Conservation (phyloP, 2,888 invertebrate genomes). For the Agelastica alni region DNA sequence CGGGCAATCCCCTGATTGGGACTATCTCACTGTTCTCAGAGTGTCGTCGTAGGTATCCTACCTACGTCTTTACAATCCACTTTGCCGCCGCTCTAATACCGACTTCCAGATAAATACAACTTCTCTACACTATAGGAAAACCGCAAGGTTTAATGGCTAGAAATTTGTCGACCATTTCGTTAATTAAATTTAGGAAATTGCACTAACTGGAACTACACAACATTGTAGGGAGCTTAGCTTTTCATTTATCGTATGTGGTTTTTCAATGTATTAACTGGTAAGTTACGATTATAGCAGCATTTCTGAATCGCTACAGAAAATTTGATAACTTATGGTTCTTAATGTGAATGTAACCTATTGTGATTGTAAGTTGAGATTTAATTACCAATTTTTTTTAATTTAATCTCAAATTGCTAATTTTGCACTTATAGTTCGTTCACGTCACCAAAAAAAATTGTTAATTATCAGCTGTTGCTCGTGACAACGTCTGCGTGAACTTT, state of each 20-base stretch:
- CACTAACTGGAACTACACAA: slow-evolving; percentile 1
- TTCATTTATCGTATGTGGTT: neutral
- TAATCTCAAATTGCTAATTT: too few relatives aligned
- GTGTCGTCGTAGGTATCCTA: slow-evolving; percentile 48
- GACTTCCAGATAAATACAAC: slow-evolving; percentile 25
- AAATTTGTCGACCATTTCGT: slow-evolving; percentile 18
- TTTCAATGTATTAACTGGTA: neutral
- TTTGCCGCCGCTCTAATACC: slow-evolving; percentile 39
- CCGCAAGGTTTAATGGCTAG: slow-evolving; percentile 12
- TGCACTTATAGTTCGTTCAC: too few relatives aligned
- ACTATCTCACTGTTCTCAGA: slow-evolving; percentile 46
- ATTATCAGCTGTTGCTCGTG: too few relatives aligned
- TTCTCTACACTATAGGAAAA: slow-evolving; percentile 14
- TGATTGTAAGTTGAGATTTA: too few relatives aligned
- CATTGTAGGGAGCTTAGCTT: neutral
- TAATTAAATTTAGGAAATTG: slow-evolving; percentile 14
- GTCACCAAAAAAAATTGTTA: too few relatives aligned
- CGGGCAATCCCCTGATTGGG: slow-evolving; percentile 52
- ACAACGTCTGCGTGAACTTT: too few relatives aligned
- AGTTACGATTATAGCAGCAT: neutral
- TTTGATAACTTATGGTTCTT: neutral
- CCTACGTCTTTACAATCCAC: slow-evolving; percentile 50
- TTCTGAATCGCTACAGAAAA: neutral
- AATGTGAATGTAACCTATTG: neutral
- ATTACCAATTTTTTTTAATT: too few relatives aligned